Base-by-base conservation (phyloP, 2,888 invertebrate species). In the Agrilus biguttatus region DNA sequence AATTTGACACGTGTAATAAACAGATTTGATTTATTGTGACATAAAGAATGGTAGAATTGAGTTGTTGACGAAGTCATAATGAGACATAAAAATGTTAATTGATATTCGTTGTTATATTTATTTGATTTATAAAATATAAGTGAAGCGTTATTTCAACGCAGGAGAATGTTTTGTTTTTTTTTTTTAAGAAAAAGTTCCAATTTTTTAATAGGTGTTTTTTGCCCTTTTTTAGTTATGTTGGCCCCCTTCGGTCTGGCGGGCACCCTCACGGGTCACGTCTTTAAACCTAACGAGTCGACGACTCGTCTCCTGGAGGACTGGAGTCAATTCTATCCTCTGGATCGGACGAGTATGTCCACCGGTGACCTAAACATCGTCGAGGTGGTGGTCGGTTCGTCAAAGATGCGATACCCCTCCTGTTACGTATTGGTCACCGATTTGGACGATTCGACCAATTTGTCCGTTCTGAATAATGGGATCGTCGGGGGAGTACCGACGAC, bases 161-260 rank as follows among this genome's bases (percentile, higher is more conserved):
- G n/a, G n/a, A n/a, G n/a, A n/a, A n/a, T n/a, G n/a, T n/a, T n/a
- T n/a, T n/a, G n/a, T n/a, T n/a, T n/a, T n/a, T 17, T 17, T 3
- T 17, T 17, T 17, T 4, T 4, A 17, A 17, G 4, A 17, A 17
- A 17, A 4, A 4, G 4, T 17, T 17, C 17, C 17, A 4, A 3
- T 17, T 17, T 17, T 17, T 17, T 17, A 17, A 17, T 17, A 17
- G n/a, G 17, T 17, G 17, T 17, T 17, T 17, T 17, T 41, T 44
- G 47, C 50, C 47, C 44, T 49, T 48, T 67, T 66, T 2, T 75
- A 84, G 96, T 96, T 57, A 89, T 96, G 63, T 71, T 97, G 61
- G 92, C 93, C 21, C 97, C 96, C 33, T 95, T 89, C 66, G 96
- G 96, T 10, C 73, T 96, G 62, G 84, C 89, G 52, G 97, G 92